A percentile compares a stretch with the other conserved stretches of the same genome.
Evolutionary conservation across 2,797 vertebrate species (phyloP).

Genomic region (Pempheris klunzingeri): DNA sequence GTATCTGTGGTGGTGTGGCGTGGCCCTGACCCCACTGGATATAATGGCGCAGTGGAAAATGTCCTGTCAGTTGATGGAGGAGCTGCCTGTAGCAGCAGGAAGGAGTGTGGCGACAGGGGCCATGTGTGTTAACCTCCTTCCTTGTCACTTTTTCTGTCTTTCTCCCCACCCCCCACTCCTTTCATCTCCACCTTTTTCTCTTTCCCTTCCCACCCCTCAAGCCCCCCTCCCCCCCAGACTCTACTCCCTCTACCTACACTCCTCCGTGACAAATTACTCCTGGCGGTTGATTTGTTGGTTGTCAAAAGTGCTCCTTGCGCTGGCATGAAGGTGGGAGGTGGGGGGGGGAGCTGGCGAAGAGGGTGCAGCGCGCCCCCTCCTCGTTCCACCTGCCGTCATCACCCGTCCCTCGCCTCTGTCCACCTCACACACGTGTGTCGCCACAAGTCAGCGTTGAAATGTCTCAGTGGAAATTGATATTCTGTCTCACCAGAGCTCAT

Average conservation of each 20-base stretch:
- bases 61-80: conserved; percentile 84
- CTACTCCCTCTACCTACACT: conserved; percentile 67
- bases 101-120: conserved; percentile 78
- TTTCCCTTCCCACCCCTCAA: conserved; percentile 44
- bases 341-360: conserved; percentile 66
- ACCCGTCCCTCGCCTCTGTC: conserved; percentile 22
- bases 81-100: conserved; percentile 80
- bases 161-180: conserved; percentile 20
- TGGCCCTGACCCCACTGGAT: conserved; percentile 76
- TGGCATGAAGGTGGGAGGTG: conserved; percentile 73
- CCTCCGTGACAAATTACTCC: conserved; percentile 84
- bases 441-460: conserved; percentile 50
- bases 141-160: conserved; percentile 77
- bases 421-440: conserved; percentile 26
- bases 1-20: conserved; percentile 62
- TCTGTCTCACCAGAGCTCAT: conserved; percentile 78
- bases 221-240: conserved; percentile 51
- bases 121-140: conserved; percentile 82
- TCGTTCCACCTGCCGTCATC: conserved; percentile 58
- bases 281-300: conserved; percentile 87
- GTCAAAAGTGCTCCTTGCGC: conserved; percentile 81
- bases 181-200: conserved; percentile 60
- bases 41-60: conserved; percentile 81
- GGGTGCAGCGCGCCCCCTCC: conserved; percentile 37
- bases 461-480: conserved; percentile 73